Evolutionary conservation across 2,797 vertebrate genomes (phyloP).

Genomic region (Distichodus sexfasciatus): DNA sequence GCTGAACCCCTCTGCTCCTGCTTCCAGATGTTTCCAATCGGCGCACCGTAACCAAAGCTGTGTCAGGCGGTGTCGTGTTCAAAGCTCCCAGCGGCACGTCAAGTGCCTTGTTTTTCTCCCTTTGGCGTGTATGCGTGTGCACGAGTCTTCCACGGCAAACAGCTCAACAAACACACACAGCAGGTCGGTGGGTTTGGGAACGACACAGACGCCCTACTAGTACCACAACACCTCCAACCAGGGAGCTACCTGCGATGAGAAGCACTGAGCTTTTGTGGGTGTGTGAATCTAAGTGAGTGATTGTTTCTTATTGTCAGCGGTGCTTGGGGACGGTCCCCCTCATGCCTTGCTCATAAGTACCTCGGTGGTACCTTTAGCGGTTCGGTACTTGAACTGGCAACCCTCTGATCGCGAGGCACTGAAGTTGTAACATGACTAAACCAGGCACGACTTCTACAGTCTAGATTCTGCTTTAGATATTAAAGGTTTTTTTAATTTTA

Average conservation of each 20-base stretch:
- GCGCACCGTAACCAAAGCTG: slow-evolving; percentile 54
- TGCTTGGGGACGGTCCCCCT: slow-evolving; percentile 61
- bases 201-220: slow-evolving; percentile 53
- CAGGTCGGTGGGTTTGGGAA: slow-evolving; percentile 64
- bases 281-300: too few species aligned
- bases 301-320: too few species aligned
- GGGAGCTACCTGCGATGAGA: slow-evolving; percentile 47
- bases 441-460: slow-evolving; percentile 46
- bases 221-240: slow-evolving; percentile 37
- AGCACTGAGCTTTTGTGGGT: too few species aligned
- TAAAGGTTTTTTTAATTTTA: too few species aligned
- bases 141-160: slow-evolving; percentile 65
- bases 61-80: slow-evolving; percentile 70
- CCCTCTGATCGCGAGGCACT: too few species aligned
- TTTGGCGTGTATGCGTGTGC: too few species aligned
- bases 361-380: too few species aligned
- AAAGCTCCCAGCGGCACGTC: slow-evolving; percentile 62
- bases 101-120: slow-evolving; percentile 50
- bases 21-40: slow-evolving; percentile 69
- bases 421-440: slow-evolving; percentile 60
- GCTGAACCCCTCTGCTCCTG: slow-evolving; percentile 31
- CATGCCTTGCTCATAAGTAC: too few species aligned
- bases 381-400: too few species aligned
- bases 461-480: slow-evolving; percentile 16
- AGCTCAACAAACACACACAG: slow-evolving; percentile 59